Conservation (phyloP, 2,113 vertebrate genomes). For the Motacilla tschutschensis region DNA sequence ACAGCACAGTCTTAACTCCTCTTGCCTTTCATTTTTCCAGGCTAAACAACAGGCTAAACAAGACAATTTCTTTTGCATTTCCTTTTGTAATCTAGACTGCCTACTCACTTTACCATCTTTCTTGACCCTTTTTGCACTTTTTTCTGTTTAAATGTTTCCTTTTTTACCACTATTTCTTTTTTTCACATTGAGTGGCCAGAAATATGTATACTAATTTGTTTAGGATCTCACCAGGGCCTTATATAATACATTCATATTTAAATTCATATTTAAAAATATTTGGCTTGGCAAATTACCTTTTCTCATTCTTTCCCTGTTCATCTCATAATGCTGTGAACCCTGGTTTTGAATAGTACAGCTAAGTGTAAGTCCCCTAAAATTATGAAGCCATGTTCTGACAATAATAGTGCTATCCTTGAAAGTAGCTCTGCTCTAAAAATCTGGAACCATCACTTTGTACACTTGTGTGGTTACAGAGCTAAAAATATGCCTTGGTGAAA, state of each 20-base stretch:
- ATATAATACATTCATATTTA: background rate
- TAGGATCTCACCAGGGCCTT: background rate
- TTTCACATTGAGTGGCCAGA: background rate
- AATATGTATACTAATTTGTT: background rate
- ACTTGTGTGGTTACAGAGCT: background rate
- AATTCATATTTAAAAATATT: background rate
- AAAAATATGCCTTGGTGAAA: background rate
- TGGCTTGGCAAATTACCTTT: background rate
- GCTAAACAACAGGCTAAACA: slow-evolving; percentile 10
- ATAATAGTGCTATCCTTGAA: background rate
- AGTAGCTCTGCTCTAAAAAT: background rate
- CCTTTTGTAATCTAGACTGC: background rate
- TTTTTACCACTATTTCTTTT: background rate
- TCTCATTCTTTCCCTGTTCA: background rate
- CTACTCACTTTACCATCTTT: background rate
- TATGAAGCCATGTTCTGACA: background rate
- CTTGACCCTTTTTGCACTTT: background rate
- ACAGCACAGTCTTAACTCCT: background rate
- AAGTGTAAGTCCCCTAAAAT: background rate
- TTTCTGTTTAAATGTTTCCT: background rate
- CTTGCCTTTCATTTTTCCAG: slow-evolving; percentile 12
- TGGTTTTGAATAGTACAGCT: background rate
- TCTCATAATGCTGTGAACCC: background rate
- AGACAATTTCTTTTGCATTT: background rate
- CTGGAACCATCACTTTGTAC: background rate